Percentiles rank a stretch among this genome's conserved stretches.
Conservation (phyloP, 2,888 invertebrate genomes). For the Drosophila imparisetae region DNA sequence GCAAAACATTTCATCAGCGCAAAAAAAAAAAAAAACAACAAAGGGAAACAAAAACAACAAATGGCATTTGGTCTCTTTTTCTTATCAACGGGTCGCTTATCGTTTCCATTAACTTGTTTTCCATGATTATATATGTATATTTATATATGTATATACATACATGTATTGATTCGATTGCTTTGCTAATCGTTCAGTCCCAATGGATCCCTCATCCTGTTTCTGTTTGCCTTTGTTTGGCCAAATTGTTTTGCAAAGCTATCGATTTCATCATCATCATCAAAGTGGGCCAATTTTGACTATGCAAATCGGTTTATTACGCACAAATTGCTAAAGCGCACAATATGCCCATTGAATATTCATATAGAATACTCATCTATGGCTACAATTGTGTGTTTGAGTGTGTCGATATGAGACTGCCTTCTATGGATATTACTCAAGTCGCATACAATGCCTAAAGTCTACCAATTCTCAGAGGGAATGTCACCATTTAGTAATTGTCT, state of each 20-base stretch:
- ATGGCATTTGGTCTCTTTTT: constrained; percentile 29
- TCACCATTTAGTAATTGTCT: not conserved
- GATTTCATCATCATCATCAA: constrained; percentile 45
- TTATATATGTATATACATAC: not conserved
- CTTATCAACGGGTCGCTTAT: constrained; percentile 66
- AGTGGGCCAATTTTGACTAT: constrained; percentile 35
- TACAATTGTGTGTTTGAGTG: not conserved
- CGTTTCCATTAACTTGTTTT: constrained; percentile 62
- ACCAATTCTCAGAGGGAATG: accelerated
- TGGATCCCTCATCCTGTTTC: constrained; percentile 30
- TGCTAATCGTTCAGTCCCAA: constrained; percentile 68
- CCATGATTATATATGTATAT: constrained; percentile 27
- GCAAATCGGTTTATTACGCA: constrained; percentile 46
- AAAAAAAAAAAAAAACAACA: constrained; percentile 23
- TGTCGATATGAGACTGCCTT: not conserved
- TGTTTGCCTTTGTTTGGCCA: constrained; percentile 31
- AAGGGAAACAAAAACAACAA: constrained; percentile 13
- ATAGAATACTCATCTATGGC: not conserved
- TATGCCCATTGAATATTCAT: constrained; percentile 14
- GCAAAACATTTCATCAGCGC: constrained; percentile 57
- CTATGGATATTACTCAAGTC: not conserved
- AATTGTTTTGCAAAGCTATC: constrained; percentile 56
- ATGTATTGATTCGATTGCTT: constrained; percentile 58
- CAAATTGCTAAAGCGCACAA: constrained; percentile 32
- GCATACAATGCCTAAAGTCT: not conserved